Conservation (phyloP, 2,797 vertebrate species). For the Leptoclinus maculatus region DNA sequence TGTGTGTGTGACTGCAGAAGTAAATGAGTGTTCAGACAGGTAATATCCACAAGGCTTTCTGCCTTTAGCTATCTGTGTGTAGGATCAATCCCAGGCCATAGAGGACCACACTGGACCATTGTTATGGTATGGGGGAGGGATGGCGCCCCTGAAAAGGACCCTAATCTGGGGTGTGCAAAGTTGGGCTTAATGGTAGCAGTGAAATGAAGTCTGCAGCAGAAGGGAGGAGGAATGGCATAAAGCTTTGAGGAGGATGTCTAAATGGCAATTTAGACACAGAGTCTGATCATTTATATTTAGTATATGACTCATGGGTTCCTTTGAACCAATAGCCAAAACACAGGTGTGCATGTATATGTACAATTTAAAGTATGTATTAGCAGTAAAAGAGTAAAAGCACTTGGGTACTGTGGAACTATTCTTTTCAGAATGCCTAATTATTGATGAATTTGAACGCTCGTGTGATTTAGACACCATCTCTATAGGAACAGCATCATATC, state of each 20-base stretch:
- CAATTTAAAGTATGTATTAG: neutral
- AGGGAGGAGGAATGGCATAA: conserved; percentile 4
- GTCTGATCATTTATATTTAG: neutral
- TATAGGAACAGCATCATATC: neutral
- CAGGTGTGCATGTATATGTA: neutral
- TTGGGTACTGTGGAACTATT: neutral
- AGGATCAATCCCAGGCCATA: conserved; percentile 53
- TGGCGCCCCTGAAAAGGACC: conserved; percentile 48
- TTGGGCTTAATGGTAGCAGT: conserved; percentile 28
- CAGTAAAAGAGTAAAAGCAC: neutral
- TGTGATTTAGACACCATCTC: neutral
- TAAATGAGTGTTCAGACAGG: conserved; percentile 51
- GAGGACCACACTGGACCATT: conserved; percentile 72
- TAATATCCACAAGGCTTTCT: conserved; percentile 45
- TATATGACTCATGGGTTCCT: neutral
- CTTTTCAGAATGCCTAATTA: neutral
- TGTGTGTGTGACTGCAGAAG: neutral
- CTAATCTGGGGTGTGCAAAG: conserved; percentile 68
- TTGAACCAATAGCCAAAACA: conserved; percentile 14
- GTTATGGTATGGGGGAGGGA: conserved; percentile 68
- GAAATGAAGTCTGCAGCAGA: conserved; percentile 32
- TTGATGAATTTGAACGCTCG: neutral
- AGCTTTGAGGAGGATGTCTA: conserved; percentile 11
- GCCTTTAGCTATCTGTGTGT: conserved; percentile 55
- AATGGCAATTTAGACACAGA: neutral